Conservation (phyloP, 2,888 invertebrate genomes). For the Cryptophagus acutangulus region DNA sequence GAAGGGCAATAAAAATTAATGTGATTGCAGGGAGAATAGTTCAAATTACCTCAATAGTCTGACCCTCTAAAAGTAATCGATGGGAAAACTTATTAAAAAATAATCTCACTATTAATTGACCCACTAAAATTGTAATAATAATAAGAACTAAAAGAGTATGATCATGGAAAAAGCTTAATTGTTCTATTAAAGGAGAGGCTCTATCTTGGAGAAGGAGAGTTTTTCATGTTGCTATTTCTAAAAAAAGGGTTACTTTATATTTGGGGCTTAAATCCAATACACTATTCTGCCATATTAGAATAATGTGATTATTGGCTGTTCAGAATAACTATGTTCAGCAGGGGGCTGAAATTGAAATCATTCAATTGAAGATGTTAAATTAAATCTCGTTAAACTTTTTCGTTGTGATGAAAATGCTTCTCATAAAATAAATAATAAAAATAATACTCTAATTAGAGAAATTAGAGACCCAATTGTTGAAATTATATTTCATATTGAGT, state of each 20-base stretch:
- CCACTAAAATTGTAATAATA: conserved; percentile 58
- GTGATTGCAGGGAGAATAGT: conserved; percentile 58
- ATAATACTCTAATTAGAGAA: conserved; percentile 55
- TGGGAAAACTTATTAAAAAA: conserved; percentile 56
- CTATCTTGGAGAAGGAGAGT: conserved; percentile 57
- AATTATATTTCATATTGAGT: conserved; percentile 64
- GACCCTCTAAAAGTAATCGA: conserved; percentile 55
- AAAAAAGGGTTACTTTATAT: conserved; percentile 60
- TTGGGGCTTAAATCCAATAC: conserved; percentile 64
- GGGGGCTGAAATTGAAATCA: conserved; percentile 57
- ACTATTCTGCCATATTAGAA: conserved; percentile 61
- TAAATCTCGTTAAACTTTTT: conserved; percentile 50
- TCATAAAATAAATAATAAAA: conserved; percentile 60
- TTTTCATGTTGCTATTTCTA: conserved; percentile 59
- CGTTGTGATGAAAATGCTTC: conserved; percentile 56
- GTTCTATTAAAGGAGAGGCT: conserved; percentile 61
- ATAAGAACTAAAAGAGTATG: conserved; percentile 57
- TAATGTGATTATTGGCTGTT: conserved; percentile 55
- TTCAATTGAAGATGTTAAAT: conserved; percentile 57
- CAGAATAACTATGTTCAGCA: conserved; percentile 56
- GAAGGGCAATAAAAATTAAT: conserved; percentile 59
- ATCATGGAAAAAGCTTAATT: conserved; percentile 62
- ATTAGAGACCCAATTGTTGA: conserved; percentile 63
- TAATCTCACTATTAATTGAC: conserved; percentile 54
- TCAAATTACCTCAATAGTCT: conserved; percentile 63